Base-by-base conservation (phyloP, 2,888 invertebrate species). In the Agapostemon virescens region DNA sequence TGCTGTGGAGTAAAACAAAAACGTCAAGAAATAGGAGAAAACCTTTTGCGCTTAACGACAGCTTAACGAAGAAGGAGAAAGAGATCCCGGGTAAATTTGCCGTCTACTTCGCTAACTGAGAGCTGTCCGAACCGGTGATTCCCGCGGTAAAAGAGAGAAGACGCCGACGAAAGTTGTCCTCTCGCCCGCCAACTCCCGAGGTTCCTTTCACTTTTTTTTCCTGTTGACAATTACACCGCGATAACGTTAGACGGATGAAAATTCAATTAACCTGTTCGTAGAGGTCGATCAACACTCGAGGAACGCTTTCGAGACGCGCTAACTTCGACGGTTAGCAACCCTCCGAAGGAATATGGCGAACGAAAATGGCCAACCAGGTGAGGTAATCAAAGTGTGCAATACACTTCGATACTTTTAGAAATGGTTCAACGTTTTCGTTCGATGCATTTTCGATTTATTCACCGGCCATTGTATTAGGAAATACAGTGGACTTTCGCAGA, bases 91-190 rank as follows among this genome's bases (percentile, higher is more conserved):
- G 81, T 83, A 83, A 84, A 85, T 84, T 83, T 81, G 78, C 78
- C 84, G 70, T 84, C 82, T 79, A 69, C 71, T 75, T 69, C 68
- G 78, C 81, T 85, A 88, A 88, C 85, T 84, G 85, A 85, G 85
- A 71, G 69, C 55, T 74, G 69, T 74, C 74, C 83, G 73, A 78
- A 80, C 80, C 73, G 76, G 38, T 74, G 68, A 77, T 75, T 78
- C 61, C 58, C 33, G 45, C 61, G 11, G 42, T 17, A 36, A 61
- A 72, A 55, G 38, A 23, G 49, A 33, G 52, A 9, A 23, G 42
- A 20, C 20, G 36, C 6, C 49, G 45, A 52, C 33, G 45, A n/a
- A 40, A 70, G 9, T 49, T 61, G 42, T 40, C 23, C 23, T 15
- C 5, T 11, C 67, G 40, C 33, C 30, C 45, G 23, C 61, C 42